Base-by-base conservation (phyloP, 2,797 vertebrate species). In the Cebuella pygmaea region DNA sequence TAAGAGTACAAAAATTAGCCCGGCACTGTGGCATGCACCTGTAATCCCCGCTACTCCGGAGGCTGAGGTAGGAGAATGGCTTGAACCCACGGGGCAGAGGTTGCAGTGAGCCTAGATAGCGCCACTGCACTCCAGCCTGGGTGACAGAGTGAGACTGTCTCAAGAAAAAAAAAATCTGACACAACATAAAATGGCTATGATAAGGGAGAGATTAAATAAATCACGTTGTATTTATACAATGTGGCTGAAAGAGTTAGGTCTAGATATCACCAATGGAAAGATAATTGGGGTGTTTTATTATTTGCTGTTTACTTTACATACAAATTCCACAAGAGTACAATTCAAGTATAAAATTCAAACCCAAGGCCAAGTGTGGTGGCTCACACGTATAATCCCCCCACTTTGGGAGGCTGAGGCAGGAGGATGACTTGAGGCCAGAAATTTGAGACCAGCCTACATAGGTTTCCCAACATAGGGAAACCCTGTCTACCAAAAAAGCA, bases 271-370 rank as follows among this genome's bases (percentile, higher is more conserved):
- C 50, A 26, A 67, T 81, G 55, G n/a, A 46, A 88, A 87, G 11
- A 61, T 57, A 81, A 61, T 76, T 80, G 27, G 13, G 24, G 24
- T 88, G 83, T 94, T 59, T 67, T 59, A 85, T 90, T 96, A 61
- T 96, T 91, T 90, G 57, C 36, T 91, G 13, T 84, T 93, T 96
- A 26, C 72, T 88, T 95, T 85, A 59, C 3, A 9, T 5, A 67
- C 20, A 80, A 72, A 72, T 94, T 83, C 33, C 50, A 15, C 17
- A 86, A 87, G 24, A 86, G 81, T 82, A 61, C 11, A n/a, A 87
- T 88, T 91, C 57, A 79, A 86, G 46, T 44, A 44, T 86, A 88
- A 91, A 33, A 88, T 72, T 93, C 82, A 87, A 96, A 88, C 36
- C 48, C 81, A 93, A 67, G 61, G 30, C 61, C 30, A 17, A 67